Evolutionary conservation across 1,140 invertebrate species (phyloP).

Genomic region (Dendroctonus valens): DNA sequence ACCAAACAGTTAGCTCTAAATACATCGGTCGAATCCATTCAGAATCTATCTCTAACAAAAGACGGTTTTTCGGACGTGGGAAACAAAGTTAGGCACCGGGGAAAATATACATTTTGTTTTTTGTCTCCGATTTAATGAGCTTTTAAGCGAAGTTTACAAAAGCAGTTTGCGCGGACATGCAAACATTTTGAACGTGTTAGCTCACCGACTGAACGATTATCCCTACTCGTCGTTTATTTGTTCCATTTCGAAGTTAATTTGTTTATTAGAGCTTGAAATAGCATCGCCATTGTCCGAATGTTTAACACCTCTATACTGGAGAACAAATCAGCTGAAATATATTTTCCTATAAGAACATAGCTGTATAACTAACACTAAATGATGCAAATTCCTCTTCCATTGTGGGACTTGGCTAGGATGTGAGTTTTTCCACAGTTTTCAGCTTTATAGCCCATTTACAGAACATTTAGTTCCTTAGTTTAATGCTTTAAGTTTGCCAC

Average conservation of each 20-base stretch:
- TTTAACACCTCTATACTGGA: too few species aligned
- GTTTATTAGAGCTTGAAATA: conserved; percentile 24
- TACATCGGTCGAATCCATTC: neutral
- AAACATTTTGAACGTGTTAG: conserved; percentile 25
- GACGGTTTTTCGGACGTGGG: conserved; percentile 1
- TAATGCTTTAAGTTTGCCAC: too few species aligned
- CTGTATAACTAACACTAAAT: too few species aligned
- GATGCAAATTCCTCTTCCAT: too few species aligned
- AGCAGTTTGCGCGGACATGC: conserved; percentile 14
- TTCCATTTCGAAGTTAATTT: conserved; percentile 20
- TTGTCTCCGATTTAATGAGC: conserved; percentile 13
- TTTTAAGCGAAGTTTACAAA: conserved; percentile 19
- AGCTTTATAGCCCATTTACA: too few species aligned
- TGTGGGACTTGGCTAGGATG: too few species aligned
- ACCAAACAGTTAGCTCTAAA: conserved; percentile 2
- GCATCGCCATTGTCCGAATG: conserved; percentile 1
- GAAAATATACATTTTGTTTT: conserved; percentile 8
- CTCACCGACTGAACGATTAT: conserved; percentile 11
- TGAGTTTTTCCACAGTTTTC: too few species aligned
- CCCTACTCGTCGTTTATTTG: conserved; percentile 10
- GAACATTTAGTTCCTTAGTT: too few species aligned
- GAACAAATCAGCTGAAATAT: too few species aligned
- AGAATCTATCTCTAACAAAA: conserved; percentile 2
- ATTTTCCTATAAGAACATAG: too few species aligned
- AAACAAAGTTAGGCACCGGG: neutral